Base-by-base conservation (phyloP, 1,140 invertebrate species). In the Pomacea maculata region DNA sequence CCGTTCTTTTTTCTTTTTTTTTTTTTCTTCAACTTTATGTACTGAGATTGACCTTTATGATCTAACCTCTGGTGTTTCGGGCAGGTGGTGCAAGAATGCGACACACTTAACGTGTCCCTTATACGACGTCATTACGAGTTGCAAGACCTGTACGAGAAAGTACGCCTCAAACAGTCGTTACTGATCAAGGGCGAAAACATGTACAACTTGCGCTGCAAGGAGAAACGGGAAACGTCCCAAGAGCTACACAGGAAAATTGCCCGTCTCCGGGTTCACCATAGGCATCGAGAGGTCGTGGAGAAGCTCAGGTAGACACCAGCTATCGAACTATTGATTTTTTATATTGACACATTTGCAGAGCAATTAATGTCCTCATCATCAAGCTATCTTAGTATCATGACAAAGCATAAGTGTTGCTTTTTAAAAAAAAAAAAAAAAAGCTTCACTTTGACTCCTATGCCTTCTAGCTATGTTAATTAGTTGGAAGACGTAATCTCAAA, bases 101-200 rank as follows among this genome's bases (percentile, higher is more conserved):
- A 78, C 45, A 65, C 34, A 10, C 64, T 78, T 52, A 65, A 70
- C 65, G 15, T 70, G 34, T 64, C 77, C 45, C n/a, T 78, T 19
- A 78, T 45, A 64, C 64, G 67, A 10, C 57, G 77, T 21, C 52
- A 70, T 65, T 54, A 71, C 65, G 77, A 78, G 65, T 65, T 78
- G 77, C 77, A 70, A 12, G 77, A 78, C 45, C 64, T 78, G 65
- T 78, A 70, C 65, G 29, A 70, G 77, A n/a, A 8, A 21, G 45
- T 70, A 19, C 68, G 68, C 21, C 67, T 78, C 64, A 78, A 55
- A 34, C 77, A 78, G 21, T 78, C 77, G 8, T 54, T 78, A n/a
- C 67, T 78, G 67, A 34, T 57, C 29, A 78, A 78, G 67, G 52
- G 65, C 19, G 77, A 78, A 65, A 78, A 71, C 77, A 70, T 70